Conservation (phyloP, 92 coral and sea anemone genomes). For the Muricea muricata region DNA sequence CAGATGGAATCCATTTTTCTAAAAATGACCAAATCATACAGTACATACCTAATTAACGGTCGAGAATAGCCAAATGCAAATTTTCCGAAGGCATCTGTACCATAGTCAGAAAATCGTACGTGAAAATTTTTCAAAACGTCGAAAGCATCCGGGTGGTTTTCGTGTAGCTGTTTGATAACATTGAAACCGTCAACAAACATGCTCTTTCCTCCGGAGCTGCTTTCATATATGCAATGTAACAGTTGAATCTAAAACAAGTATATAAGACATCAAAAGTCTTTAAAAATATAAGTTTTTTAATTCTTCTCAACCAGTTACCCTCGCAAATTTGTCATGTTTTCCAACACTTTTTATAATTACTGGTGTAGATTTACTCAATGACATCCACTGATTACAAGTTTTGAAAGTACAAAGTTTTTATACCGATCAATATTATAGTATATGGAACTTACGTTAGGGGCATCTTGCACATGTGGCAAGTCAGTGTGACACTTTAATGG, state of each 20-base stretch:
- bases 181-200: constrained; percentile 53
- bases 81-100: constrained; percentile 17
- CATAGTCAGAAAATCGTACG: constrained; percentile 9
- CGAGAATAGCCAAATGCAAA: constrained; percentile 3
- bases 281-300: too few relatives aligned
- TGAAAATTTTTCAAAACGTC: constrained; percentile 22
- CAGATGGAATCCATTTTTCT: too few relatives aligned
- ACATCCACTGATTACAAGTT: too few relatives aligned
- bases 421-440: too few relatives aligned
- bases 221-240: constrained; percentile 53
- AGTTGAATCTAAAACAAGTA: constrained; percentile 43
- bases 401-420: too few relatives aligned
- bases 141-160: constrained; percentile 32
- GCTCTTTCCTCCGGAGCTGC: constrained; percentile 34
- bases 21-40: too few relatives aligned
- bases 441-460: constrained; percentile 48
- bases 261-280: too few relatives aligned
- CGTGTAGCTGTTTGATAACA: constrained; percentile 36
- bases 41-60: constrained; percentile 26
- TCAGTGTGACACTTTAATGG: constrained; percentile 39
- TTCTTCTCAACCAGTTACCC: too few relatives aligned
- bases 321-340: too few relatives aligned
- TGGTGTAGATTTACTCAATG: too few relatives aligned
- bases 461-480: constrained; percentile 1
- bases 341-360: too few relatives aligned